Evolutionary conservation across 2,888 invertebrate species (phyloP).

Genomic region (Lydus trimaculatus): DNA sequence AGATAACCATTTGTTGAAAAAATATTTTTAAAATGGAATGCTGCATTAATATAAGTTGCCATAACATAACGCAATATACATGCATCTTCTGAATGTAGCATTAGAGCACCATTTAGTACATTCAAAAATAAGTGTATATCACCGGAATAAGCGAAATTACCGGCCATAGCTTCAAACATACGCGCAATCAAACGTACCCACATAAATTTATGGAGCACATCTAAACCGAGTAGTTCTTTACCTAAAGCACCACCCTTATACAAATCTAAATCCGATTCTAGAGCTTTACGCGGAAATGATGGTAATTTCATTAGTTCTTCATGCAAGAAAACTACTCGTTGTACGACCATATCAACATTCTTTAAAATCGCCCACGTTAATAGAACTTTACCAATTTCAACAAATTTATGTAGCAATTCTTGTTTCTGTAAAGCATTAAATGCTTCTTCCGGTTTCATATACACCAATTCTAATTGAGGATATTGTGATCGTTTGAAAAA

Average conservation of each 20-base stretch:
- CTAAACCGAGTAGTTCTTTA: slow-evolving; percentile 76
- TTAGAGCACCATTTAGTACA: slow-evolving; percentile 95
- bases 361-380: slow-evolving; percentile 91
- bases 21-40: slow-evolving; percentile 98
- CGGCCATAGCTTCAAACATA: slow-evolving; percentile 98
- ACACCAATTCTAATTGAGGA: slow-evolving; percentile 92
- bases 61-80: slow-evolving; percentile 94
- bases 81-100: slow-evolving; percentile 96
- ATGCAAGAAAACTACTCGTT: slow-evolving; percentile 96
- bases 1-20: slow-evolving; percentile 98
- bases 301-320: slow-evolving; percentile 99
- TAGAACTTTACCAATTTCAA: slow-evolving; percentile 95
- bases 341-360: slow-evolving; percentile 95
- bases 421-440: slow-evolving; percentile 89
- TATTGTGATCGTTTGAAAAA: slow-evolving; percentile 88
- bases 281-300: slow-evolving; percentile 96
- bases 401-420: slow-evolving; percentile 91
- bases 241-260: slow-evolving; percentile 91
- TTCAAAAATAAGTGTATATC: slow-evolving; percentile 98
- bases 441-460: slow-evolving; percentile 92
- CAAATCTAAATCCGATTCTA: slow-evolving; percentile 94
- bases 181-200: slow-evolving; percentile 96
- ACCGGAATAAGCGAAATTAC: slow-evolving; percentile 95
- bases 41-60: slow-evolving; percentile 97
- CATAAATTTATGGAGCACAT: slow-evolving; percentile 98